Evolutionary conservation across 2,113 vertebrate genomes (phyloP).

Genomic region (Forbesichthys agassizii): DNA sequence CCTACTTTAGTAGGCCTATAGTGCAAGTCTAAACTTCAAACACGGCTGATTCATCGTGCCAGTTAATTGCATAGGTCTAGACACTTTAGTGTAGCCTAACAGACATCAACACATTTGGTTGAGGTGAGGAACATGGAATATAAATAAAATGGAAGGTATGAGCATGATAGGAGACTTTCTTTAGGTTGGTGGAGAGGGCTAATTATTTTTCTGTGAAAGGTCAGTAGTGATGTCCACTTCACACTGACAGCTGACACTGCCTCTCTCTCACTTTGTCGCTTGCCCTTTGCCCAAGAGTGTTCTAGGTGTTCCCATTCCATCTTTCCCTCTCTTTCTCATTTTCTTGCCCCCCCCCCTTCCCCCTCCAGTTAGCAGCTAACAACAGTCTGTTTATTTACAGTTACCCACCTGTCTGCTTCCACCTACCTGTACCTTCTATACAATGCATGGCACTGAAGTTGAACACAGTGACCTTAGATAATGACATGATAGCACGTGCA

Average conservation of each 20-base stretch:
- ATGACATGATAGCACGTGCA: slow-evolving; percentile 19
- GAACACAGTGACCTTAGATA: not conserved
- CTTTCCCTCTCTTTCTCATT: not conserved
- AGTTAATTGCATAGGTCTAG: too few species aligned
- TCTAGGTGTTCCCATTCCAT: not conserved
- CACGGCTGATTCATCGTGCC: too few species aligned
- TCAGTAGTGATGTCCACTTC: slow-evolving; percentile 42
- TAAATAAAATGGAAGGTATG: not conserved
- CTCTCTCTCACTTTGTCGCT: slow-evolving; percentile 31
- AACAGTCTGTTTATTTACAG: slow-evolving; percentile 25
- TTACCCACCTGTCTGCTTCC: slow-evolving; percentile 15
- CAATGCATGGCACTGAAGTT: slow-evolving; percentile 2
- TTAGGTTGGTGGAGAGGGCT: slow-evolving; percentile 27
- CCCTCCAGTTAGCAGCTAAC: slow-evolving; percentile 12
- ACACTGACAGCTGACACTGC: slow-evolving; percentile 44
- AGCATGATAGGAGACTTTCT: too few species aligned
- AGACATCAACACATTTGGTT: too few species aligned
- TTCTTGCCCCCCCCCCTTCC: not conserved
- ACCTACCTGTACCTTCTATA: slow-evolving; percentile 5
- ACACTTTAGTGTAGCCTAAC: too few species aligned
- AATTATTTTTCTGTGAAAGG: slow-evolving; percentile 60
- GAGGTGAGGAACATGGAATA: not conserved
- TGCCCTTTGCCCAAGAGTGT: slow-evolving; percentile 22
- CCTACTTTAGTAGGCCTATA: too few species aligned
- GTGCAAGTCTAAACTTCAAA: too few species aligned